phyloP scores from a whole-genome alignment of 2,113 vertebrate species.

The Bubo scandiacus region DNA sequence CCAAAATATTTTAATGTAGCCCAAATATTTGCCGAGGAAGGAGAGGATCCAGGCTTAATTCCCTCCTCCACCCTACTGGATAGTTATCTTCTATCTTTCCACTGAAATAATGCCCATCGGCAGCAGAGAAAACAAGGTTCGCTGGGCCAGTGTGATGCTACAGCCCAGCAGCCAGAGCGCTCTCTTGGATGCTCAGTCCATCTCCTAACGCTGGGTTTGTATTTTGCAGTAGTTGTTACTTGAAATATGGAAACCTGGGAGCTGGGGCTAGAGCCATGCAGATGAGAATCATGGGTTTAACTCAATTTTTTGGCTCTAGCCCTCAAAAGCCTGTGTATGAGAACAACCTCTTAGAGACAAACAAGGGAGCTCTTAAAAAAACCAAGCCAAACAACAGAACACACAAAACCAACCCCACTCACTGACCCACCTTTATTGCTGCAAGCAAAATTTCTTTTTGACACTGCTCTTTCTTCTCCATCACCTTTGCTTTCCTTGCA shows the following conservation, averaged over 20 bases:
- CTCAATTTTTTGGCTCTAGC: neutral
- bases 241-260: neutral
- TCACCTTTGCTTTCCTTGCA: conserved; percentile 81
- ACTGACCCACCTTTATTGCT: conserved; percentile 81
- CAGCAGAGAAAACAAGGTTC: neutral
- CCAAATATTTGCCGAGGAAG: neutral
- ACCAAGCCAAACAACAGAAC: neutral
- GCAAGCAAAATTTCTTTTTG: conserved; percentile 78
- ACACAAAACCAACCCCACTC: neutral
- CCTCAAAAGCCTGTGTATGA: neutral
- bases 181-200: neutral
- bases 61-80: neutral
- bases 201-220: neutral
- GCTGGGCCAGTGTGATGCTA: neutral
- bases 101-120: neutral
- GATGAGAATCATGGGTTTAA: neutral
- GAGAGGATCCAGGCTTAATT: neutral
- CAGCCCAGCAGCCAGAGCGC: neutral
- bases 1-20: neutral
- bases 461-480: conserved; percentile 77
- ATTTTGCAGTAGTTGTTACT: neutral
- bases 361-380: neutral
- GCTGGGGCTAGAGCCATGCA: neutral
- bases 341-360: neutral
- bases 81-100: neutral